Percentiles rank a stretch among this genome's conserved stretches.
Conservation (phyloP, 1,140 invertebrate genomes). For the Harlomillsia oculata region DNA sequence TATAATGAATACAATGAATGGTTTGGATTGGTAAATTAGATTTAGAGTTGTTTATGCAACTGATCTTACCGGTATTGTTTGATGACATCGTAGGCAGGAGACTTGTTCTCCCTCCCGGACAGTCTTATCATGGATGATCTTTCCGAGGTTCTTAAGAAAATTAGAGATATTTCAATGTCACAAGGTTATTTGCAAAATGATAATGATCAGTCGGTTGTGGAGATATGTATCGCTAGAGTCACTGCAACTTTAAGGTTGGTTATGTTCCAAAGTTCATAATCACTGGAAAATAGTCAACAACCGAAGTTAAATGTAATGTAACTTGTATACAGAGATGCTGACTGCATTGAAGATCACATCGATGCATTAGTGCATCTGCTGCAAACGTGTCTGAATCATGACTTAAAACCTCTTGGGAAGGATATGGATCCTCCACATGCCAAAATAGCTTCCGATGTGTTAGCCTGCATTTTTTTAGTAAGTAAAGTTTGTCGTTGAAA, state of each 20-base stretch:
- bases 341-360: conserved; percentile 74
- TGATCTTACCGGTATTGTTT: too few relatives aligned
- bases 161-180: conserved; percentile 66
- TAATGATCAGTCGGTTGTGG: conserved; percentile 85
- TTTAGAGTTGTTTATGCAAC: conserved; percentile 8
- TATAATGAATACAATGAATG: not conserved
- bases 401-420: conserved; percentile 63
- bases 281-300: not conserved
- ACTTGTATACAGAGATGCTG: conserved; percentile 60
- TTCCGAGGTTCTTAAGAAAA: conserved; percentile 65
- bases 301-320: not conserved
- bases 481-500: conserved; percentile 36
- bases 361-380: conserved; percentile 68
- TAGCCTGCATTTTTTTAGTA: conserved; percentile 87
- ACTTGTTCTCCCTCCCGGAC: conserved; percentile 79
- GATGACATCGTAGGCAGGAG: conserved; percentile 66
- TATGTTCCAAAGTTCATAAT: not conserved
- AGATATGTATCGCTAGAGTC: conserved; percentile 80
- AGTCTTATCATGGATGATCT: conserved; percentile 74
- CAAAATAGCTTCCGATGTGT: conserved; percentile 86
- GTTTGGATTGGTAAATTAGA: not conserved
- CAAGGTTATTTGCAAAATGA: conserved; percentile 72
- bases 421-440: conserved; percentile 88
- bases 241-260: conserved; percentile 41
- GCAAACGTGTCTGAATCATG: conserved; percentile 77